Percentiles rank a stretch among this genome's conserved stretches.
phyloP scores from a whole-genome alignment of 2,888 invertebrate genomes.

The Cryptocephalus primarius region DNA sequence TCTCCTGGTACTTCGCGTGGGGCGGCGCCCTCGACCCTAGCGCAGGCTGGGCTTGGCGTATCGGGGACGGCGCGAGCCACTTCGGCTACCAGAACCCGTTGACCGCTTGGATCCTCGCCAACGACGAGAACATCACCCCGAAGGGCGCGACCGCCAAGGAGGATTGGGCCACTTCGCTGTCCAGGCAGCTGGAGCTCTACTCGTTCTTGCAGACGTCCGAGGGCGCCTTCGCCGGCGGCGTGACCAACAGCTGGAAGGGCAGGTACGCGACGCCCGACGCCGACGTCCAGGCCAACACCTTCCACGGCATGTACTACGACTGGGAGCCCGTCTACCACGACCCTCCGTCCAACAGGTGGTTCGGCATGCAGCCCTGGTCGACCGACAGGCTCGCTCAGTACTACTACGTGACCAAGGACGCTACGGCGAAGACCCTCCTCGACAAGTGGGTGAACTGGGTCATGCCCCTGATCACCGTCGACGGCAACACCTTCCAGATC shows the following conservation, averaged over 20 bases:
- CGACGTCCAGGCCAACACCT: slow-evolving; percentile 14
- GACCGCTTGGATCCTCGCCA: slow-evolving; percentile 15
- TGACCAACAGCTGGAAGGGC: slow-evolving; percentile 20
- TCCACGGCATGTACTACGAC: slow-evolving; percentile 21
- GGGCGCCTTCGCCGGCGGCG: slow-evolving; percentile 21
- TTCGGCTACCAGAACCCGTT: slow-evolving; percentile 22
- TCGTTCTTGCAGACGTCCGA: slow-evolving; percentile 16
- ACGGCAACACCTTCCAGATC: slow-evolving; percentile 12
- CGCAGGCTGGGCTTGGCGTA: slow-evolving; percentile 19
- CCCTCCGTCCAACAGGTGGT: slow-evolving; percentile 21
- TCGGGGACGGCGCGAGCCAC: slow-evolving; percentile 19
- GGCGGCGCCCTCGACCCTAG: slow-evolving; percentile 14
- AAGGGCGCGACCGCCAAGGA: slow-evolving; percentile 15
- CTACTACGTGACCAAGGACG: slow-evolving; percentile 18
- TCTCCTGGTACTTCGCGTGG: slow-evolving; percentile 20
- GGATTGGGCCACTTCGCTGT: slow-evolving; percentile 17
- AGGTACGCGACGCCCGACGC: slow-evolving; percentile 16
- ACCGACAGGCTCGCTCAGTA: slow-evolving; percentile 19
- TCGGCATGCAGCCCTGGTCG: slow-evolving; percentile 21
- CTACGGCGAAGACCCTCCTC: slow-evolving; percentile 12
- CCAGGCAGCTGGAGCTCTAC: slow-evolving; percentile 19
- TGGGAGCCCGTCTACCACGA: slow-evolving; percentile 22
- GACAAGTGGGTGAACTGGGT: slow-evolving; percentile 19
- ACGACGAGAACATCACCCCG: slow-evolving; percentile 13
- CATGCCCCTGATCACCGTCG: slow-evolving; percentile 10